Percentiles rank a stretch among this genome's conserved stretches.
Conservation (phyloP, 2,888 invertebrate genomes). For the Steinernema hermaphroditum region DNA sequence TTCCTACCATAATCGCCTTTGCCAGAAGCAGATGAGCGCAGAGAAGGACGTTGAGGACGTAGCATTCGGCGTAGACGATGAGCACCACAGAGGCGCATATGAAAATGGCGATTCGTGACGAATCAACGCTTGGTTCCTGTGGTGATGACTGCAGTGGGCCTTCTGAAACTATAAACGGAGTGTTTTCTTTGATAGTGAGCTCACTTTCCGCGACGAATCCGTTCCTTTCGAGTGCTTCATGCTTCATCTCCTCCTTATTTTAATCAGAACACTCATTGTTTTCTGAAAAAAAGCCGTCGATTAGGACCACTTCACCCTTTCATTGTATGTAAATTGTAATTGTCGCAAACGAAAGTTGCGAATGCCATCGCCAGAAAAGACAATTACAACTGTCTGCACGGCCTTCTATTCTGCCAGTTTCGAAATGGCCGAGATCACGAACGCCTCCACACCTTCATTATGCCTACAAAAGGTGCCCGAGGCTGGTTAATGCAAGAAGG, state of each 20-base stretch:
- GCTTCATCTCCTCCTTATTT: slow-evolving; percentile 21
- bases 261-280: not conserved
- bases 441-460: not conserved
- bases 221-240: not conserved
- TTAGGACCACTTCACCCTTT: not conserved
- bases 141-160: not conserved
- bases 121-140: not conserved
- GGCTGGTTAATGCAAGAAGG: not conserved
- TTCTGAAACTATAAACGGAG: not conserved
- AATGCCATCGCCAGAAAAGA: not conserved
- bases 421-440: too few species aligned
- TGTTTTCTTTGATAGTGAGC: too few species aligned
- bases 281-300: not conserved
- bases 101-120: not conserved
- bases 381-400: too few species aligned
- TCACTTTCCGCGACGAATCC: not conserved
- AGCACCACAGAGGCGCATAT: not conserved
- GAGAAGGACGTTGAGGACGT: slow-evolving; percentile 23
- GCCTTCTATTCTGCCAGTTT: too few species aligned
- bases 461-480: slow-evolving; percentile 9
- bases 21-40: not conserved
- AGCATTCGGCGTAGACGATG: not conserved
- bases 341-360: not conserved
- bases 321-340: not conserved
- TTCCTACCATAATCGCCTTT: slow-evolving; percentile 9